Base-by-base conservation (phyloP, 2,888 invertebrate genomes). In the Eurois occulta region DNA sequence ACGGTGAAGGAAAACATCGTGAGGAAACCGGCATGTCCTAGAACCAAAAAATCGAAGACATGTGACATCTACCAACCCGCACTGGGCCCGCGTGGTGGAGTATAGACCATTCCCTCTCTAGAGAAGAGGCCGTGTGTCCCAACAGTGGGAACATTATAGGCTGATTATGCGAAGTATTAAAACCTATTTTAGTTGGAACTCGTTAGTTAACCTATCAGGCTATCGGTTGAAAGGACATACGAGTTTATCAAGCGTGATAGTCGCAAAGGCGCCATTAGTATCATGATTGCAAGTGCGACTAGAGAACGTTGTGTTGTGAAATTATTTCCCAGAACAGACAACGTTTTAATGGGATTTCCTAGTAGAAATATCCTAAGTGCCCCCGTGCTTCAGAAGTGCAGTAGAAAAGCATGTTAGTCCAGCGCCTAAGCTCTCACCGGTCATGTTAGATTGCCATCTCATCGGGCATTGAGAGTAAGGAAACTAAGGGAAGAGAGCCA, bases 141-240 rank as follows among this genome's bases (percentile, higher is more conserved):
- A n/a, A n/a, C n/a, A n/a, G n/a, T n/a, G n/a, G n/a, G n/a, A n/a
- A n/a, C n/a, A n/a, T n/a, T n/a, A n/a, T n/a, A n/a, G n/a, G n/a
- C n/a, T n/a, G n/a, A n/a, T n/a, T n/a, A n/a, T n/a, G n/a, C n/a
- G n/a, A n/a, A n/a, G n/a, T 52, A 64, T 74, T 64, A 62, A 46
- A 32, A 60, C 1, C 69, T 79, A 60, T 84, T 78, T 83, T 32
- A 38, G 11, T 48, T n/a, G 18, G 21, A 48, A 38, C n/a, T 55
- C 32, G 7, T 64, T 75, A 52, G 10, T 41, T 52, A 16, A 35
- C 10, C 21, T 43, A 24, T 55, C 10, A 35, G 38, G 21, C 18
- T 32, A 21, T 46, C 43, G 2, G 8, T 43, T n/a, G 28, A 35
- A n/a, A n/a, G n/a, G n/a, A n/a, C n/a, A n/a, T n/a, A n/a, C n/a